phyloP scores from a whole-genome alignment of 2,888 invertebrate genomes.

The Amiota minor region DNA sequence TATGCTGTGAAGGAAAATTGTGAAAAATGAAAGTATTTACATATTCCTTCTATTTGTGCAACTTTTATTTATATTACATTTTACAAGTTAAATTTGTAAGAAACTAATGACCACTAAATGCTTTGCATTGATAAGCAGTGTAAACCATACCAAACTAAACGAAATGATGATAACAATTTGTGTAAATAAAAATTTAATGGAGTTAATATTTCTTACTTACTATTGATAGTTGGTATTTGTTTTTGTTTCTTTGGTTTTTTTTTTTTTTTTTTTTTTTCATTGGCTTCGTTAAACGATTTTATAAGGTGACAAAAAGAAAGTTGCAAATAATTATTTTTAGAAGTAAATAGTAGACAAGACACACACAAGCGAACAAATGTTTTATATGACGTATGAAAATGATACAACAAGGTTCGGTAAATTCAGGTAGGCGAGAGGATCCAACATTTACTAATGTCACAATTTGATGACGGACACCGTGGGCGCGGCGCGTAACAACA shows the following conservation, averaged over 20 bases:
- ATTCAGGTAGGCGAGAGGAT: too few species aligned
- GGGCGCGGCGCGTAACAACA: too few species aligned
- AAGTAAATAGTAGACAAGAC: too few species aligned
- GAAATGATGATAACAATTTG: constrained; percentile 12
- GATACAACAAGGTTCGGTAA: too few species aligned
- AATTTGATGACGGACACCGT: too few species aligned
- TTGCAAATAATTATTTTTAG: constrained; percentile 45
- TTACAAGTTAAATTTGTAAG: constrained; percentile 10
- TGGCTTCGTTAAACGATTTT: constrained; percentile 7
- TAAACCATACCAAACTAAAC: not conserved
- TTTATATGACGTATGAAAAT: too few species aligned
- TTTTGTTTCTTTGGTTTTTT: not conserved
- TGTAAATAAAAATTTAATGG: not conserved
- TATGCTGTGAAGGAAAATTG: not conserved
- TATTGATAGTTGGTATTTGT: not conserved
- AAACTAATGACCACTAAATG: constrained; percentile 1
- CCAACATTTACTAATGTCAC: too few species aligned
- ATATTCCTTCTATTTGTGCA: not conserved
- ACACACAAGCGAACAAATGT: too few species aligned
- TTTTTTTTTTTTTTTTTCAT: not conserved
- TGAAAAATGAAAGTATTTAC: constrained; percentile 24
- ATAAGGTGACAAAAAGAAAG: constrained; percentile 57
- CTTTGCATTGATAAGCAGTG: constrained; percentile 3
- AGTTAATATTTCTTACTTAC: not conserved
- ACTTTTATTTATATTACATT: not conserved